Base-by-base conservation (phyloP, 2,113 vertebrate genomes). In the Scatophagus argus region DNA sequence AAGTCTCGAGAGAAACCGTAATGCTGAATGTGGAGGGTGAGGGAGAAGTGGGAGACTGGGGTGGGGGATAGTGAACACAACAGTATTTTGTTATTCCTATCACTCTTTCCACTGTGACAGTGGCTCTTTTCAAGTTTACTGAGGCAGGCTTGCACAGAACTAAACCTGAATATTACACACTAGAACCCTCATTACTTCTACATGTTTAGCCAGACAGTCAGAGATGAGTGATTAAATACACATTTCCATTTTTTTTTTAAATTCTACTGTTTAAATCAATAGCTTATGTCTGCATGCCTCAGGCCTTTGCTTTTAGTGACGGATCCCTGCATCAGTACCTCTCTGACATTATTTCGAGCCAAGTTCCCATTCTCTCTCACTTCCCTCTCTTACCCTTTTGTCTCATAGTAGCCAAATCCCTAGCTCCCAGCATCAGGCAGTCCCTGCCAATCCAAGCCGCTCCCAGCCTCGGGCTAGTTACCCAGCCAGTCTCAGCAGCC, bases 341-440 rank as follows among this genome's bases (percentile, higher is more conserved):
- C 9, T 47, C 44, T 58, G 11, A 39, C 52, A 41, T 52, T 19
- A 29, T 49, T 77, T 75, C 0, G 8, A 67, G 74, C 80, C 78
- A 88, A 85, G 59, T 85, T 91, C 85, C 79, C 76, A 63, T 83
- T 78, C 69, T 84, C 75, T 74, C 66, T 84, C 80, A 17, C 54
- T 78, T 52, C 55, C 3, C 74, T 64, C 62, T 47, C 62, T 54
- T 49, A n/a, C 52, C 73, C 71, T 80, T 88, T 88, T 82, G 74
- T 87, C 32, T 77, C 25, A 61, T 44, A 49, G 59, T 41, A 39
- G 71, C 69, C 79, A 87, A 83, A 79, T 74, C 64, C 71, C 49
- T 6, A 27, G 58, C 70, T 85, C 51, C 49, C 59, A 67, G 55
- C 70, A 44, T 83, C 52, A 69, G 32, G 31, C 81, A 69, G 65